Percentiles rank a stretch among this genome's conserved stretches.
These are phyloP conservation scores for Brachyhypopomus occidentalis DNA, from an alignment of 2,113 vertebrate species.

Conservation along the genomic window DNA sequence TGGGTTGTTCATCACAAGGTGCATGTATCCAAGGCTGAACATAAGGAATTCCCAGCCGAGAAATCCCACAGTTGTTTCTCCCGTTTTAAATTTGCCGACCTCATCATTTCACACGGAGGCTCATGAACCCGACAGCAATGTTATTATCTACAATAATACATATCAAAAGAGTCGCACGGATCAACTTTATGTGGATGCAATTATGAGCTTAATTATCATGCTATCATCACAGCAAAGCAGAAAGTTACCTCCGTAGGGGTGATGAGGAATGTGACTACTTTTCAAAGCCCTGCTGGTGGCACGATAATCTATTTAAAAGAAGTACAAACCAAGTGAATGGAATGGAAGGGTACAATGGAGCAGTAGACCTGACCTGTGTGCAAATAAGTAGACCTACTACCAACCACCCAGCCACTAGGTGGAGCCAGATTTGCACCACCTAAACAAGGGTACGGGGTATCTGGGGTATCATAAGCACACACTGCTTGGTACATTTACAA, in stretches of 20 bases:
- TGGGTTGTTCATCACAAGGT: not conserved
- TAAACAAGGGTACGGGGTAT: not conserved
- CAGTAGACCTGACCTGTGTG: not conserved
- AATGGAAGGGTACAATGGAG: not conserved
- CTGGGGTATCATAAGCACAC: not conserved
- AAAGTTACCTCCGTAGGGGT: constrained; percentile 51
- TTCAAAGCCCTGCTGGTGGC: constrained; percentile 48
- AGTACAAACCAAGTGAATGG: constrained; percentile 38
- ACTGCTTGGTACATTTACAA: not conserved
- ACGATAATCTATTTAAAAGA: constrained; percentile 56
- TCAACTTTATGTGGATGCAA: constrained; percentile 48
- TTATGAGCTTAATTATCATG: constrained; percentile 54
- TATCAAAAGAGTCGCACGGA: constrained; percentile 4
- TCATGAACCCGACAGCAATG: not conserved
- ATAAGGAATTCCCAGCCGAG: not conserved
- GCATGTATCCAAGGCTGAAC: not conserved
- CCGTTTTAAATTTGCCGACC: constrained; percentile 2
- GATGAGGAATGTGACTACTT: constrained; percentile 52
- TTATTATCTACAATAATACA: not conserved
- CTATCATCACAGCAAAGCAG: constrained; percentile 47
- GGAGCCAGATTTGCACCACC: not conserved
- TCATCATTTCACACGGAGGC: not conserved
- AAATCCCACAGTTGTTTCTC: not conserved
- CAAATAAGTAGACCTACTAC: not conserved
- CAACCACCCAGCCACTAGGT: not conserved